Base-by-base conservation (phyloP, 1,140 invertebrate species). In the Ooceraea biroi region DNA sequence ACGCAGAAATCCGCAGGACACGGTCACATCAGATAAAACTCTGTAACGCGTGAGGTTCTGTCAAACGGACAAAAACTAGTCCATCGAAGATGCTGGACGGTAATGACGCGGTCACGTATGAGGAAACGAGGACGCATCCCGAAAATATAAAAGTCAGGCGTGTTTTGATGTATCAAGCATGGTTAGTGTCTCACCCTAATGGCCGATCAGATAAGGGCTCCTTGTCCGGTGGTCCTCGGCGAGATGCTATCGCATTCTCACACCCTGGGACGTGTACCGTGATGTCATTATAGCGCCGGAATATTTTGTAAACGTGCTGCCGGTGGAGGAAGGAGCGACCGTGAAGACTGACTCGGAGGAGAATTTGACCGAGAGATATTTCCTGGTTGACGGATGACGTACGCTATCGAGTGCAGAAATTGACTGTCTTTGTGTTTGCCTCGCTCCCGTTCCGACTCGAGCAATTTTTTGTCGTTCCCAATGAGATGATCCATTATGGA, bases 211-310 rank as follows among this genome's bases (percentile, higher is more conserved):
- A 91, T 91, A 91, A 91, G 71, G 46, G 7, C 66, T 71, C 55
- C 82, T 85, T 83, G 84, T 87, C 76, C 80, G 82, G 89, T 89
- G 90, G 90, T 90, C 90, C 69, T 88, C 36, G 50, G 57, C 50
- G 60, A 87, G 90, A 91, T 91, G 77, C 78, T 91, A 91, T 91
- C 91, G 66, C 84, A 82, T 91, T 91, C 82, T 88, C 82, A 78
- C 74, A 85, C 78, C 83, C 58, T 57, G 60, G 60, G 68, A 88
- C 50, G 66, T 76, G 52, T 85, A 74, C 78, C 72, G 66, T 83
- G 88, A 91, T 90, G 90, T 90, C 90, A 90, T 90, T 91, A 85
- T 89, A 90, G 74, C 41, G 58, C 36, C 44, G 82, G 48, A 57
- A 80, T 71, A 89, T 89, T 86, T 66, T 82, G 66, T 89, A 85